phyloP scores from a whole-genome alignment of 2,888 invertebrate species.

The Fissipunctia ypsillon region DNA sequence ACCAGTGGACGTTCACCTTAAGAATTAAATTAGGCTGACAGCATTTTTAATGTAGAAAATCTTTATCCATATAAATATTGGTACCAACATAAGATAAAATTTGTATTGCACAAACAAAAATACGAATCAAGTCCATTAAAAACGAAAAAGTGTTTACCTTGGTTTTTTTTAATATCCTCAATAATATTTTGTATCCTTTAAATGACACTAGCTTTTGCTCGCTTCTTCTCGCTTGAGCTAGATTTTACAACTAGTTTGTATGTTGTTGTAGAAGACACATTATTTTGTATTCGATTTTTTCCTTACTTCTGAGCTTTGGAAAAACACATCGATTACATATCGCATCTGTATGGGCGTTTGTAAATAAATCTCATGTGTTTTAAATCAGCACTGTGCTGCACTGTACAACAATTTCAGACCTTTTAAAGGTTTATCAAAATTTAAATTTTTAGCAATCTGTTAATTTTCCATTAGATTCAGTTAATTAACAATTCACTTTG shows the following conservation, averaged over 20 bases:
- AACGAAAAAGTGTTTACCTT: conserved; percentile 49
- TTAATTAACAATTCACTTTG: conserved; percentile 44
- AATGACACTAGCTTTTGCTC: conserved; percentile 22
- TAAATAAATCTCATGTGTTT: background rate
- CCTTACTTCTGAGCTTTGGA: background rate
- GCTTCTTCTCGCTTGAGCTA: background rate
- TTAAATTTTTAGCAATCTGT: conserved; percentile 33
- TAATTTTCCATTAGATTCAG: conserved; percentile 52
- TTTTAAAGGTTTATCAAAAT: conserved; percentile 25
- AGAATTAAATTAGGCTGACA: conserved; percentile 9
- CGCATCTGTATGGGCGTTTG: background rate
- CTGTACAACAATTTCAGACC: background rate
- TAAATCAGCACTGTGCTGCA: background rate
- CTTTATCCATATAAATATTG: background rate
- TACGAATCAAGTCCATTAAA: conserved; percentile 29
- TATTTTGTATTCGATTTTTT: conserved; percentile 1
- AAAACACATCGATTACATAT: background rate
- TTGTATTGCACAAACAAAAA: conserved; percentile 16
- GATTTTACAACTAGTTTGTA: conserved; percentile 12
- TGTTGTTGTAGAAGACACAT: background rate
- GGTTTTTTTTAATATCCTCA: conserved; percentile 45
- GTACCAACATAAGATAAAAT: conserved; percentile 3
- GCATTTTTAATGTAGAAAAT: background rate
- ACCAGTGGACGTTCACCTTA: too few relatives aligned
- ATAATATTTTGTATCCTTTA: conserved; percentile 30